phyloP scores from a whole-genome alignment of 2,888 invertebrate genomes.

The Erebia epiphron region DNA sequence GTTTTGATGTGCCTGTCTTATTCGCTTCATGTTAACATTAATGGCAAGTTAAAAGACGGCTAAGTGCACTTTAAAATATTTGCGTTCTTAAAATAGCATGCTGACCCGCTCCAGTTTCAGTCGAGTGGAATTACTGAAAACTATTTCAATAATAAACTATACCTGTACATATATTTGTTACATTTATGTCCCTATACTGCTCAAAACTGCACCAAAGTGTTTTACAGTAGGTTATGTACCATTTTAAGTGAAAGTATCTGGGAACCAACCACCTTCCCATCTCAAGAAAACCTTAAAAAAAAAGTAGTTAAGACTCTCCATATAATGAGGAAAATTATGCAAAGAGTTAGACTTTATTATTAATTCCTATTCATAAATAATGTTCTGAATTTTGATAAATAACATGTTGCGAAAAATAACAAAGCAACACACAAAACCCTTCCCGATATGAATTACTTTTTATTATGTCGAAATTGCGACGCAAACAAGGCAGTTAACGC shows the following conservation, averaged over 20 bases:
- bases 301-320: too few species aligned
- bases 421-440: conserved; percentile 22
- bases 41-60: conserved; percentile 16
- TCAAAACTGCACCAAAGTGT: too few species aligned
- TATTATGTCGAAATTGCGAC: conserved; percentile 53
- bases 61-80: conserved; percentile 4
- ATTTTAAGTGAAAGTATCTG: too few species aligned
- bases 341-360: too few species aligned
- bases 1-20: conserved; percentile 35
- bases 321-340: too few species aligned
- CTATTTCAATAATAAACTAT: not conserved
- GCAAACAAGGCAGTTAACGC: conserved; percentile 62
- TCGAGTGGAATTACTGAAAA: not conserved
- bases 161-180: too few species aligned
- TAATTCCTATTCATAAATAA: too few species aligned
- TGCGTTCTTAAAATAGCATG: not conserved
- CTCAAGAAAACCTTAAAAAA: too few species aligned
- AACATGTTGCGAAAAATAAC: conserved; percentile 12
- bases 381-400: not conserved
- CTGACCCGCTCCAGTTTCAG: too few species aligned
- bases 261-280: too few species aligned
- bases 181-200: too few species aligned
- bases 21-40: conserved; percentile 33
- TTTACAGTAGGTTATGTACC: too few species aligned
- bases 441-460: conserved; percentile 48